A percentile compares a stretch with the other conserved stretches of the same genome.
Evolutionary conservation across 2,797 vertebrate species (phyloP).

Genomic region (Rhinogobio ventralis): DNA sequence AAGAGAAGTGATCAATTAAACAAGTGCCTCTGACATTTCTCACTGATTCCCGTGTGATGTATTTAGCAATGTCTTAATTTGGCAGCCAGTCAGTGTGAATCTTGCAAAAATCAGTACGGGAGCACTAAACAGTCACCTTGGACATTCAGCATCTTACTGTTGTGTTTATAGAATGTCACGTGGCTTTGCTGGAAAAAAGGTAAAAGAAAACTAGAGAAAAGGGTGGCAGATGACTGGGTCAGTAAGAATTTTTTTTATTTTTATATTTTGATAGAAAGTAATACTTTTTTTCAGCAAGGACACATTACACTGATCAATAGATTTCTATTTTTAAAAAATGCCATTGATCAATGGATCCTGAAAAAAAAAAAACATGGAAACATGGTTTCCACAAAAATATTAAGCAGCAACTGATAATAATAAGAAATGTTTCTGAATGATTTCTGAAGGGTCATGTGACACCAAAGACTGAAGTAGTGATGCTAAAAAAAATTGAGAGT

Average conservation of each 20-base stretch:
- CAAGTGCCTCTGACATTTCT: background rate
- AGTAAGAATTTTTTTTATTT: background rate
- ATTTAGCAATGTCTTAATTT: conserved; percentile 8
- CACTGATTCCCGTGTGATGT: background rate
- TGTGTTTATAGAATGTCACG: background rate
- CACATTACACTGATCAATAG: background rate
- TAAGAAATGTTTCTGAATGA: background rate
- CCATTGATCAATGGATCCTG: background rate
- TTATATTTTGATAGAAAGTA: too few relatives aligned
- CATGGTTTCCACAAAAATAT: background rate
- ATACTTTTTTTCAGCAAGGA: background rate
- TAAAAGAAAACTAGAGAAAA: background rate
- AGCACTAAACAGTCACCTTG: background rate
- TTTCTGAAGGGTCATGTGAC: too few relatives aligned
- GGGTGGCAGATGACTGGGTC: background rate
- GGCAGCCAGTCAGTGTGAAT: background rate
- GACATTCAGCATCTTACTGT: background rate
- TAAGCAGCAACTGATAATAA: background rate
- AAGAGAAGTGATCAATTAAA: conserved; percentile 25
- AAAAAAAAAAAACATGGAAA: background rate
- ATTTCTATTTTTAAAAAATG: background rate
- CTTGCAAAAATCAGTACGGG: background rate
- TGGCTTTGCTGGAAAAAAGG: background rate
- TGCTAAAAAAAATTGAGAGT: background rate
- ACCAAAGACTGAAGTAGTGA: too few relatives aligned